Base-by-base conservation (phyloP, 2,113 vertebrate species). In the Myocastor coypus region DNA sequence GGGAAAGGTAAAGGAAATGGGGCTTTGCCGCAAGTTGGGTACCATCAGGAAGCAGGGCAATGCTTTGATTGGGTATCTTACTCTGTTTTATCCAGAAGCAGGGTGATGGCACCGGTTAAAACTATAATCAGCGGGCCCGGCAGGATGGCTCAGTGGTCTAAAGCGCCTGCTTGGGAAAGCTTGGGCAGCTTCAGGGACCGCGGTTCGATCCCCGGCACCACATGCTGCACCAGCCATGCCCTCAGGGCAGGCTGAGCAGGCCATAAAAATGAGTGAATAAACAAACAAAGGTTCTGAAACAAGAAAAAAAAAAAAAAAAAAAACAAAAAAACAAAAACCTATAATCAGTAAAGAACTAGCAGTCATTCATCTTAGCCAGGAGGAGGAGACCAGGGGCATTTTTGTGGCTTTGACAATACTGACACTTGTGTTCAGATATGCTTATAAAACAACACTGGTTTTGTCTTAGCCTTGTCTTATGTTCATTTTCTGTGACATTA, bases 1-100 rank as follows among this genome's bases (percentile, higher is more conserved):
- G 61, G 90, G 89, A 73, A 61, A 19, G 11, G 24, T 88, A 88
- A 92, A 78, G 86, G 24, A 94, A 97, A 91, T 46, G n/a, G 28
- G 6, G 37, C 92, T 88, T 64, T 84, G 13, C 59, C 88, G 34
- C 92, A 32, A 59, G 71, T 69, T 92, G 83, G 42, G 83, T 93
- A 71, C 40, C 94, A 20, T 77, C 73, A 91, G 61, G 52, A 96
- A 86, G 92, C 50, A 71, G 61, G 34, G 30, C 87, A 90, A 69
- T 89, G 92, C 52, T 89, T 34, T 93, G 66, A 42, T 7, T 93
- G 87, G 26, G 4, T 61, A 52, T 83, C 32, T 88, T 92, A 93
- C n/a, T 87, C 57, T 34, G 83, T 87, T 88, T 93, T 94, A 81
- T 92, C 20, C 87, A 57, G 68, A 59, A 91, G 52, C 20, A 83